Percentiles rank a stretch among this genome's conserved stretches.
Conservation (phyloP, 2,113 vertebrate genomes). For the Carassius carassius region DNA sequence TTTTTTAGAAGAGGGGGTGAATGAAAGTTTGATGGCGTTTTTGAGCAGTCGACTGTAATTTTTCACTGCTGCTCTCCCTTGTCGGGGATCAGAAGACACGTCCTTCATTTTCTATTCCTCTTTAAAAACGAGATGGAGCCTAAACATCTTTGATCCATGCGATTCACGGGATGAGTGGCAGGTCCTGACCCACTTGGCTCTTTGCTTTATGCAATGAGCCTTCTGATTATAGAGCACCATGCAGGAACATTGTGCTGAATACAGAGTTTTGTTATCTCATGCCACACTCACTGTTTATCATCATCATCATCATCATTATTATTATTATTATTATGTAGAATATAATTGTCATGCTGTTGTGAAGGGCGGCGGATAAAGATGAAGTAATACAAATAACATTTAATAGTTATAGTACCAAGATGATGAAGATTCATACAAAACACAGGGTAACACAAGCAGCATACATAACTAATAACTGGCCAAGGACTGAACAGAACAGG, state of each 20-base stretch:
- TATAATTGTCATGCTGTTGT: too few species aligned
- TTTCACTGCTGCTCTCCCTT: slow-evolving; percentile 27
- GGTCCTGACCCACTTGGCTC: slow-evolving; percentile 53
- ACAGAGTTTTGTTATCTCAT: slow-evolving; percentile 43
- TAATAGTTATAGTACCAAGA: too few species aligned
- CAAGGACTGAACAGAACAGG: too few species aligned
- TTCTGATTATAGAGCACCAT: slow-evolving; percentile 21
- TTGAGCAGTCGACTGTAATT: slow-evolving; percentile 45
- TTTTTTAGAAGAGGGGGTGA: slow-evolving; percentile 17
- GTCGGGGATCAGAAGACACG: slow-evolving; percentile 57
- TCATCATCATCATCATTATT: too few species aligned
- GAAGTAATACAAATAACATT: too few species aligned
- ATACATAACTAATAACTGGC: too few species aligned
- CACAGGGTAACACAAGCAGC: too few species aligned
- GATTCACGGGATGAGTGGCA: slow-evolving; percentile 51
- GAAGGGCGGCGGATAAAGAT: too few species aligned
- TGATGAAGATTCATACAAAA: too few species aligned
- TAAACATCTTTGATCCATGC: slow-evolving; percentile 59
- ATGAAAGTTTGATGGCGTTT: slow-evolving; percentile 55
- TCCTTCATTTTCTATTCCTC: slow-evolving; percentile 63
- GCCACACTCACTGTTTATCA: neutral
- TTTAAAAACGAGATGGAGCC: slow-evolving; percentile 57
- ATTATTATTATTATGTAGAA: too few species aligned
- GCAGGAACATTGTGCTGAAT: slow-evolving; percentile 28
- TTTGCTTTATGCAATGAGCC: slow-evolving; percentile 42